Percentiles rank a stretch among this genome's conserved stretches.
Evolutionary conservation across 1,140 invertebrate genomes (phyloP).

Genomic region (Caenorhabditis brenneri): DNA sequence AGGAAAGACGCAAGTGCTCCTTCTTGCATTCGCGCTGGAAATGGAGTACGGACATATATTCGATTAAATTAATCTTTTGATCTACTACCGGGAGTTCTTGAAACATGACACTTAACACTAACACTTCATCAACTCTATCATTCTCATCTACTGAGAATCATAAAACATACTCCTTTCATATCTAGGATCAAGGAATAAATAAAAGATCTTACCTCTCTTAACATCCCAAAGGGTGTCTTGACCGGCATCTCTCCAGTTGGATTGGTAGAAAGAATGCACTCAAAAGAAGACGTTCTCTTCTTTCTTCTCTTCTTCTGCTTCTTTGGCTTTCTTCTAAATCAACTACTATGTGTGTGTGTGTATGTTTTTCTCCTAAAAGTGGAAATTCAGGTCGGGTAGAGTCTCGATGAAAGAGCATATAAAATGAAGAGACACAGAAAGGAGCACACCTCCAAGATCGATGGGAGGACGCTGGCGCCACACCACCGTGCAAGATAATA

Average conservation of each 20-base stretch:
- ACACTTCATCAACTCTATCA: too few species aligned
- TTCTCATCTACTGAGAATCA: neutral
- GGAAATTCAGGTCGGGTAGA: neutral
- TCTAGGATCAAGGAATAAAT: too few species aligned
- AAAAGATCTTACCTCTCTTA: neutral
- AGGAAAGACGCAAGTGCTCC: neutral
- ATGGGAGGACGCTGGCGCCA: neutral
- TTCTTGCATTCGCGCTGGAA: neutral
- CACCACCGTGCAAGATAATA: conserved; percentile 13
- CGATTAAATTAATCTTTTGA: too few species aligned
- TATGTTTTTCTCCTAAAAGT: conserved; percentile 6
- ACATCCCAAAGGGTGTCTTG: neutral
- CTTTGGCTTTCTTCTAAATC: neutral
- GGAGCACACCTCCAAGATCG: neutral
- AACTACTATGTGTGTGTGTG: neutral
- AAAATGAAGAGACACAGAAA: neutral
- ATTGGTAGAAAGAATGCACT: neutral
- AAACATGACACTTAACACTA: too few species aligned
- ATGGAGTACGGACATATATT: too few species aligned
- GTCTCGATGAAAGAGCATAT: neutral
- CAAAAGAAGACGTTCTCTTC: neutral
- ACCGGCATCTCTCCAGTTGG: neutral
- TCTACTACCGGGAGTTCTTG: too few species aligned
- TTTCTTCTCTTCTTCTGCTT: neutral
- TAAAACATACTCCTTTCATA: too few species aligned